Conservation (phyloP, 2,797 vertebrate genomes). For the Enteromius paludinosus region DNA sequence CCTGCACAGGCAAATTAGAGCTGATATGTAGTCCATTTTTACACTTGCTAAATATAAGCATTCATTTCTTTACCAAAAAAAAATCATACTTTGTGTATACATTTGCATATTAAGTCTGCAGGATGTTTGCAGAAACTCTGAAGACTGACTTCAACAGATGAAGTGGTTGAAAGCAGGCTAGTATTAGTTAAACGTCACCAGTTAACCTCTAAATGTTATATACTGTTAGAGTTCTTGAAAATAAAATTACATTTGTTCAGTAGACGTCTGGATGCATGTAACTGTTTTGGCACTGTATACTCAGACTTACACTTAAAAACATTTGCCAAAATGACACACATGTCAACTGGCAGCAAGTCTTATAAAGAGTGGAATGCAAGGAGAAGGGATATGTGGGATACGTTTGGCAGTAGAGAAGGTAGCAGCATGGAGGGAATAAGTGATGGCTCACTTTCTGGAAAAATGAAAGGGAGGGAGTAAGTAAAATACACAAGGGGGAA, state of each 20-base stretch:
- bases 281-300: not conserved
- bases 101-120: not conserved
- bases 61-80: not conserved
- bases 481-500: slow-evolving; percentile 17
- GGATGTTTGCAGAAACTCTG: not conserved
- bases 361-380: slow-evolving; percentile 33
- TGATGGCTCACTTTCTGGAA: slow-evolving; percentile 34
- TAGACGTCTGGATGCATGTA: not conserved
- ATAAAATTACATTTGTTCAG: not conserved
- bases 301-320: not conserved
- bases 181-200: not conserved
- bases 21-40: not conserved
- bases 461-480: slow-evolving; percentile 12
- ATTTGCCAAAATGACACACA: slow-evolving; percentile 12
- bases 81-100: not conserved
- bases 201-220: no score
- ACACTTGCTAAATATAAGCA: not conserved
- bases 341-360: slow-evolving; percentile 8
- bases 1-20: not conserved
- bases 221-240: not conserved
- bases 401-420: not conserved
- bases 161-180: not conserved
- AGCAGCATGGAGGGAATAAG: slow-evolving; percentile 1
- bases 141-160: not conserved
- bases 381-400: slow-evolving; percentile 26